Evolutionary conservation across 2,888 invertebrate genomes (phyloP).

Genomic region (Acholoe squamosa): DNA sequence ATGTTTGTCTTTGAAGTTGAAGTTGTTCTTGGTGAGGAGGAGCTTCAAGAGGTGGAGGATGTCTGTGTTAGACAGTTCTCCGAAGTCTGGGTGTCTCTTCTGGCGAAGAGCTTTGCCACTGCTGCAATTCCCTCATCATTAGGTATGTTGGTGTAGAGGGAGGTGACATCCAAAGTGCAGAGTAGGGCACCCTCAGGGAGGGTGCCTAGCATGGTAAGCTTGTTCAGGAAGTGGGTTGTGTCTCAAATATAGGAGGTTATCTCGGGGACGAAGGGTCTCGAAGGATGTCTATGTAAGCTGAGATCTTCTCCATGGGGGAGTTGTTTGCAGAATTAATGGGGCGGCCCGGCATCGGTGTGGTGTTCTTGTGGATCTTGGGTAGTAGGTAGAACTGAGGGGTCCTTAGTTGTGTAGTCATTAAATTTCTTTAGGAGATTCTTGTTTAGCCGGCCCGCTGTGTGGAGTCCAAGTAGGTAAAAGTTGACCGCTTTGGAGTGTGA

Average conservation of each 20-base stretch:
- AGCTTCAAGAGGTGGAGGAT: no score
- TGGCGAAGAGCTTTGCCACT: no score
- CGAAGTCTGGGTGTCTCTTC: no score
- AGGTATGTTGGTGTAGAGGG: no score
- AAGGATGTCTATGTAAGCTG: not conserved
- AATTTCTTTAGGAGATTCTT: not conserved
- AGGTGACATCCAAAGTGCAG: no score
- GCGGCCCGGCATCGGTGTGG: not conserved
- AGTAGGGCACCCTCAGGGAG: no score
- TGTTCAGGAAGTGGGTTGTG: not conserved
- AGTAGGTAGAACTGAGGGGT: not conserved
- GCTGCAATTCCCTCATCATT: no score
- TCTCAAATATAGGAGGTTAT: not conserved
- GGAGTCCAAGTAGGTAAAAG: no score
- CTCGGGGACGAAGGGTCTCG: not conserved
- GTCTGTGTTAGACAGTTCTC: no score
- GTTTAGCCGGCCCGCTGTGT: not conserved
- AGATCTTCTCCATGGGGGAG: not conserved
- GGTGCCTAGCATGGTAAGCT: not conserved
- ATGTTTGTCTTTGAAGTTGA: no score
- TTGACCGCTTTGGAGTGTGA: no score
- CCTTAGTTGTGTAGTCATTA: not conserved
- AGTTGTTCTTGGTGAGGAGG: no score
- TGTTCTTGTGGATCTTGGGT: not conserved
- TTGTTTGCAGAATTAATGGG: not conserved